Percentiles rank a stretch among this genome's conserved stretches.
Conservation (phyloP, 37 sponge, comb jelly and placozoan species). For the Hexactinellida sp. region DNA sequence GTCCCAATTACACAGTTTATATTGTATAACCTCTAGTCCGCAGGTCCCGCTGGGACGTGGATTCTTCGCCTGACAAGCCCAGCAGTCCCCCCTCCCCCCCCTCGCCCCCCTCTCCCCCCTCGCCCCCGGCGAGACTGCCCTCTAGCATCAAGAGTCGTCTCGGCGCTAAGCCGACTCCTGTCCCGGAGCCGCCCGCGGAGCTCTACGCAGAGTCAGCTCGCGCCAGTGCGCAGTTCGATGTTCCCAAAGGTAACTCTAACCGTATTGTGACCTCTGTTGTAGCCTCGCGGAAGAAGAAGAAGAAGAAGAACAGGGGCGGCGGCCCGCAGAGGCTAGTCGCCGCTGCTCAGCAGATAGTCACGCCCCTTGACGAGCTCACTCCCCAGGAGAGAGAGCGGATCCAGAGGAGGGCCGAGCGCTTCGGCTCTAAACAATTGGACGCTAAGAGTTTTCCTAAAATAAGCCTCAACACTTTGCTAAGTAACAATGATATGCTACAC, state of each 20-base stretch:
- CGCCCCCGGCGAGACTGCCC: not conserved
- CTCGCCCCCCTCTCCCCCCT: not conserved
- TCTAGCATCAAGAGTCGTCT: constrained; percentile 9
- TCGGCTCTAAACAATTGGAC: not conserved
- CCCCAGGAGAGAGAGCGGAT: not conserved
- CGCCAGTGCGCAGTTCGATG: not conserved
- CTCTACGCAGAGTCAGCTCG: not conserved
- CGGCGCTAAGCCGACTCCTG: not conserved
- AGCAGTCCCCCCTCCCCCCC: not conserved
- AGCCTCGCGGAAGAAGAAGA: not conserved
- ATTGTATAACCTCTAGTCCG: not conserved
- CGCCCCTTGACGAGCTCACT: not conserved
- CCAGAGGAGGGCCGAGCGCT: not conserved
- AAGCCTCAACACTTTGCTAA: constrained; percentile 14
- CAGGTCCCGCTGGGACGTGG: not conserved
- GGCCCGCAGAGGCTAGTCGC: not conserved
- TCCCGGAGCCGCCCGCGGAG: not conserved
- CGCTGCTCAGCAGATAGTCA: not conserved
- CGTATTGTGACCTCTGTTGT: constrained; percentile 12
- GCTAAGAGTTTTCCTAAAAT: not conserved
- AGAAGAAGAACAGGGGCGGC: not conserved
- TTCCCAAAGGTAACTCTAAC: not conserved
- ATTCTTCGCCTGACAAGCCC: constrained; percentile 3
- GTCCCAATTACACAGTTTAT: not conserved
- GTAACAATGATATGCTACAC: constrained; percentile 31